Base-by-base conservation (phyloP, 2,113 vertebrate species). In the Macaca nemestrina region DNA sequence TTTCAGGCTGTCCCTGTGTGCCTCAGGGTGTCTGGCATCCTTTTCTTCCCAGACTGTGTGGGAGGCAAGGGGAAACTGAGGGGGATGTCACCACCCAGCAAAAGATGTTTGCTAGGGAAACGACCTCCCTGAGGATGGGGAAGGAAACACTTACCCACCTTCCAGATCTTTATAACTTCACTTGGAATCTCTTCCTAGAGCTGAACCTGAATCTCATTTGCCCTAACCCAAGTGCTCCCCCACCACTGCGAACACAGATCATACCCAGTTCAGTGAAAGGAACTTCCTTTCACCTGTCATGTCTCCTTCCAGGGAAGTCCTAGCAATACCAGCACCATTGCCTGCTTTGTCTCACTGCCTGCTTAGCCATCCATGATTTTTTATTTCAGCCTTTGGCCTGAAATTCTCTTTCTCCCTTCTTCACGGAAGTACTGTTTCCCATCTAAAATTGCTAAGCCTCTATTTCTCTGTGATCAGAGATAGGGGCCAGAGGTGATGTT, bases 311-410 rank as follows among this genome's bases (percentile, higher is more conserved):
- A 25, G 35, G 50, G 59, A 70, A 22, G 16, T 20, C n/a, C 8
- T 22, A 27, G 6, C 50, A 17, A 5, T 1, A 16, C 40, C 55
- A 55, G 80, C 0, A 0, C n/a, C 55, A 0, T 61, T 45, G 78
- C 79, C 80, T 27, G 1, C 40, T n/a, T 27, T 14, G 10, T 23
- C 38, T 32, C 88, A 4, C 14, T 43, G 18, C 10, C 38, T 45
- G 6, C 52, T 35, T 30, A 45, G 45, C 27, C 7, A 3, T 17
- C 61, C n/a, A n/a, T 23, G 57, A 32, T 16, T 52, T 52, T 40
- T 14, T 16, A 18, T 43, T 48, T 76, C 43, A 1, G 8, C 30
- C 83, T 52, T 0, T 16, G 38, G 22, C 35, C 72, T 10, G 10
- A 14, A 64, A 50, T n/a, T 59, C 38, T 43, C 8, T 83, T 73